phyloP scores from a whole-genome alignment of 1,140 invertebrate genomes.

The Euwallacea fornicatus region DNA sequence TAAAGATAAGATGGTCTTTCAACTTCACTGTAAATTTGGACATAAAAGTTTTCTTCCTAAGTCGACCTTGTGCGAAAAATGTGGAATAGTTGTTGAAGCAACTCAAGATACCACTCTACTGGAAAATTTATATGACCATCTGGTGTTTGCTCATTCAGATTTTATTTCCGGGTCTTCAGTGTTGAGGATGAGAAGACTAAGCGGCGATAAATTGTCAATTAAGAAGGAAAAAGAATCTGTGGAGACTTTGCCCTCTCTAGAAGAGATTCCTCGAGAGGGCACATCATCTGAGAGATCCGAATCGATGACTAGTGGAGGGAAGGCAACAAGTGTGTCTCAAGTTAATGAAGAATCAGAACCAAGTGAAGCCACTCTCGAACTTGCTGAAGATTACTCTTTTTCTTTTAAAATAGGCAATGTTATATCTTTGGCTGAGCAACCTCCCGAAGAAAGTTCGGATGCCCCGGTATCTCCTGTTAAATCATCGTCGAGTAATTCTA shows the following conservation, averaged over 20 bases:
- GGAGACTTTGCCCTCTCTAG: background rate
- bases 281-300: background rate
- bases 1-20: slow-evolving; percentile 37
- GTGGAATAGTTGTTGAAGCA: slow-evolving; percentile 24
- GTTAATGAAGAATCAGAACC: slow-evolving; percentile 4
- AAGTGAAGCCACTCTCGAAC: slow-evolving; percentile 8
- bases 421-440: slow-evolving; percentile 40
- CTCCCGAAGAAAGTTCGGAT: background rate
- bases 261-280: background rate
- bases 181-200: slow-evolving; percentile 40
- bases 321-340: too few relatives aligned
- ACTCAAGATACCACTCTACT: slow-evolving; percentile 30
- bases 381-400: slow-evolving; percentile 43
- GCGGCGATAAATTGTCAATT: slow-evolving; percentile 45
- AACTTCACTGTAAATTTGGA: slow-evolving; percentile 44
- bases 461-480: background rate
- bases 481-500: too few relatives aligned
- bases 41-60: slow-evolving; percentile 27
- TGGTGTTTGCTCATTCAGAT: slow-evolving; percentile 37
- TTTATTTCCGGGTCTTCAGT: slow-evolving; percentile 13
- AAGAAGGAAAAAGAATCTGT: slow-evolving; percentile 25
- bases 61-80: slow-evolving; percentile 33
- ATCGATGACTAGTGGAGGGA: too few relatives aligned
- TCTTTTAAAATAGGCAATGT: slow-evolving; percentile 44
- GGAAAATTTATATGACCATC: slow-evolving; percentile 40